Conservation (phyloP, 1,140 invertebrate genomes). For the Zeugodacus cucurbitae region DNA sequence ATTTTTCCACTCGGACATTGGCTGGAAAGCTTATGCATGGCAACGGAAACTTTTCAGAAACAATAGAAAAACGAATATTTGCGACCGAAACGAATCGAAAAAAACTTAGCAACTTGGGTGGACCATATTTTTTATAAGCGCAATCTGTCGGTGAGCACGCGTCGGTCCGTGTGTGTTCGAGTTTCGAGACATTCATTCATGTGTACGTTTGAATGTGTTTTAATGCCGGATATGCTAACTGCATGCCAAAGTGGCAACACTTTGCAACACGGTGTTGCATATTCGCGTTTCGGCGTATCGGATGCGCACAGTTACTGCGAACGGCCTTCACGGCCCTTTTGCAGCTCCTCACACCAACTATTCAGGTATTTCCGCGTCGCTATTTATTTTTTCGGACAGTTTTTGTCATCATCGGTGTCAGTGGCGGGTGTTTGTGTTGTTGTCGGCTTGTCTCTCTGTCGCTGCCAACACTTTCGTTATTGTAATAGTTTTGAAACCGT, state of each 20-base stretch:
- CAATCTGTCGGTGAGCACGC: not conserved
- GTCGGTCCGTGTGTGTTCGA: too few relatives aligned
- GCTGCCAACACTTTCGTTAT: not conserved
- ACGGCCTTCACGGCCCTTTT: not conserved
- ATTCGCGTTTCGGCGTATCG: not conserved
- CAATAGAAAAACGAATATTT: not conserved
- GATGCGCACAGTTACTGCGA: not conserved
- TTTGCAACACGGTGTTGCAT: not conserved
- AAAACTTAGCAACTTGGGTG: not conserved
- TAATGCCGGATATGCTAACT: conserved; percentile 16
- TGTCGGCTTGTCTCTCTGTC: too few relatives aligned
- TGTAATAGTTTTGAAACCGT: not conserved
- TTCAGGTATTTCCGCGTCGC: not conserved
- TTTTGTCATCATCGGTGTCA: not conserved
- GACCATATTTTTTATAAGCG: not conserved
- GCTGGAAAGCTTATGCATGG: not conserved
- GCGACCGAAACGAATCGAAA: not conserved
- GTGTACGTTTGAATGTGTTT: not conserved
- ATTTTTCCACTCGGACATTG: not conserved
- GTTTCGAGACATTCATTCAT: not conserved
- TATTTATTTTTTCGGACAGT: too few relatives aligned
- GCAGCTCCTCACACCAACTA: not conserved
- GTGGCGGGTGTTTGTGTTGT: not conserved
- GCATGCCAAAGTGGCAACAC: conserved; percentile 20
- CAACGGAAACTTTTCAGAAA: not conserved